Base-by-base conservation (phyloP, 2,797 vertebrate genomes). In the Paramormyrops hopkinsi region DNA sequence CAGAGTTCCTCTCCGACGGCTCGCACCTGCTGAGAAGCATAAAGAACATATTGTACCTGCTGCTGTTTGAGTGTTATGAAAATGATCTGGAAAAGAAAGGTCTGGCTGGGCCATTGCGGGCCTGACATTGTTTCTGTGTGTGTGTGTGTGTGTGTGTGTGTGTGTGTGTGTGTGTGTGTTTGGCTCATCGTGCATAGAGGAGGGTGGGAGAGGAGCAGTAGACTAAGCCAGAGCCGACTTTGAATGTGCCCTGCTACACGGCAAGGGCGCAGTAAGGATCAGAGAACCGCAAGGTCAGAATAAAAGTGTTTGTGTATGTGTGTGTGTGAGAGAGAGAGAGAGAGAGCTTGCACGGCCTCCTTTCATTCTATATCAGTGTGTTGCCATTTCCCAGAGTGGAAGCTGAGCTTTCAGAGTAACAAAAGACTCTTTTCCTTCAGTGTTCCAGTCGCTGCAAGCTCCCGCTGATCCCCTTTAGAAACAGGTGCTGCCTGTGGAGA, bases 311-410 rank as follows among this genome's bases (percentile, higher is more conserved):
- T n/a, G 17, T n/a, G 41, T 50, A 44, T 48, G 76, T 5, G 33
- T 41, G 19, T 25, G 41, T 11, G 22, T 44, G 85, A n/a, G 85
- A 29, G 44, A 14, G 82, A 11, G 82, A 7, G 19, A 19, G 41
- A 4, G 79, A 5, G 29, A 22, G 88, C 22, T 12, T 69, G n/a
- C 82, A 11, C 2, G 56, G 82, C 17, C 22, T 65, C 88, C 46
- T 17, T 41, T 89, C 88, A 19, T 86, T 85, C 82, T 22, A 11
- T 85, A 65, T 89, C 54, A 65, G n/a, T 65, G 82, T 86, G 82
- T 44, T 85, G 88, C 54, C 79, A 85, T 59, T 89, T 62, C n/a
- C 51, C n/a, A 41, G 82, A 85, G 82, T 83, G 88, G 76, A 84
- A 44, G 76, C 73, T 11, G 76, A 6, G 53, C 37, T 89, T 83